Conservation (phyloP, 2,113 vertebrate species). For the Rhynchomys soricoides region DNA sequence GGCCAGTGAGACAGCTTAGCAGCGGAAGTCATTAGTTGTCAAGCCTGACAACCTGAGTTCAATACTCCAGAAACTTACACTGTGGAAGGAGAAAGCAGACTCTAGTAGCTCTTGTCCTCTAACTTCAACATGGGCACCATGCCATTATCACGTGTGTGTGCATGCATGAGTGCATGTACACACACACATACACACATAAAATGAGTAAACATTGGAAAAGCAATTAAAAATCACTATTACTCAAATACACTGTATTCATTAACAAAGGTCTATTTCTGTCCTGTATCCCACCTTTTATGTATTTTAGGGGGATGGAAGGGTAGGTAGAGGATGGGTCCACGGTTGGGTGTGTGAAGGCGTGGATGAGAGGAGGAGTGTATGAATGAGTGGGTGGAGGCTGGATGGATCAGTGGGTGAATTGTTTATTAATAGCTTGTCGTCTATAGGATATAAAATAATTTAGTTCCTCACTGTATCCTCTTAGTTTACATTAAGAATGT, state of each 20-base stretch:
- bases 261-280: not conserved
- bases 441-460: not conserved
- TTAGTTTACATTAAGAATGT: not conserved
- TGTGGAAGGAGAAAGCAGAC: not conserved
- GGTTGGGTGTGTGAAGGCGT: not conserved
- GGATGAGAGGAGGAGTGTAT: not conserved
- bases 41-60: not conserved
- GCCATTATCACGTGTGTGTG: not conserved
- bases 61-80: not conserved
- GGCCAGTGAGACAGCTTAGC: not conserved
- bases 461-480: not conserved
- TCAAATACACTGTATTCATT: not conserved
- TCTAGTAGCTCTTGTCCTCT: not conserved
- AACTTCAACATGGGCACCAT: not conserved
- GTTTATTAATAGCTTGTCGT: not conserved
- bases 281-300: not conserved
- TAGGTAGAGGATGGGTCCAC: not conserved
- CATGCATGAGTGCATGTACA: too few relatives aligned
- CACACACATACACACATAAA: not conserved
- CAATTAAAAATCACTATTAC: not conserved
- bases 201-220: not conserved
- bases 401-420: not conserved
- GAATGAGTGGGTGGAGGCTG: too few relatives aligned
- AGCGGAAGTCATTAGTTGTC: not conserved
- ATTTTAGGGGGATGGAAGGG: not conserved